Conservation (phyloP, 2,888 invertebrate species). For the Euzophera pinguis region DNA sequence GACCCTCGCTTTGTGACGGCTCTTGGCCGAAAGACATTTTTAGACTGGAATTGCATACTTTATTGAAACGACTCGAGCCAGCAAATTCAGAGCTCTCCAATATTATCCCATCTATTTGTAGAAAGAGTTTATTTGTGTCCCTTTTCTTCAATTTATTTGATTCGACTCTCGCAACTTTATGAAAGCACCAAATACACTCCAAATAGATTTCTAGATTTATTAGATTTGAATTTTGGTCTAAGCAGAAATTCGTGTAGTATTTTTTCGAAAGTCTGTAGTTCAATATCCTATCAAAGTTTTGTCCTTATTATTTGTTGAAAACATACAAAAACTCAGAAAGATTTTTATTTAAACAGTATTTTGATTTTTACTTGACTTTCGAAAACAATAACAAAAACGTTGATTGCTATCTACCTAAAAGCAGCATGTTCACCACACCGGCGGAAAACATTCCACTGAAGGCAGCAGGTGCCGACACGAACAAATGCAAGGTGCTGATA, state of each 20-base stretch:
- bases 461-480: not conserved
- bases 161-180: no score
- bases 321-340: no score
- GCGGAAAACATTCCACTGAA: not conserved
- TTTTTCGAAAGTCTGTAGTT: no score
- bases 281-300: no score
- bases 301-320: no score
- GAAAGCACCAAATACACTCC: no score
- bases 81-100: not conserved
- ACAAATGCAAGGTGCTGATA: not conserved
- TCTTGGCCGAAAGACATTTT: not conserved
- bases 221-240: no score
- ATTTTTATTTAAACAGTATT: no score
- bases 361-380: no score
- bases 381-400: not conserved
- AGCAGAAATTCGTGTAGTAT: no score
- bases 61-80: not conserved
- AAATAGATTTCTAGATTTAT: no score
- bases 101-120: conserved; percentile 6
- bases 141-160: not conserved
- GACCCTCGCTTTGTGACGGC: not conserved
- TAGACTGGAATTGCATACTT: not conserved
- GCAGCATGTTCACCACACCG: not conserved
- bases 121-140: conserved; percentile 4
- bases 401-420: not conserved